Conservation (phyloP, 1,140 invertebrate species). For the Pseudachorutes palmiensis region DNA sequence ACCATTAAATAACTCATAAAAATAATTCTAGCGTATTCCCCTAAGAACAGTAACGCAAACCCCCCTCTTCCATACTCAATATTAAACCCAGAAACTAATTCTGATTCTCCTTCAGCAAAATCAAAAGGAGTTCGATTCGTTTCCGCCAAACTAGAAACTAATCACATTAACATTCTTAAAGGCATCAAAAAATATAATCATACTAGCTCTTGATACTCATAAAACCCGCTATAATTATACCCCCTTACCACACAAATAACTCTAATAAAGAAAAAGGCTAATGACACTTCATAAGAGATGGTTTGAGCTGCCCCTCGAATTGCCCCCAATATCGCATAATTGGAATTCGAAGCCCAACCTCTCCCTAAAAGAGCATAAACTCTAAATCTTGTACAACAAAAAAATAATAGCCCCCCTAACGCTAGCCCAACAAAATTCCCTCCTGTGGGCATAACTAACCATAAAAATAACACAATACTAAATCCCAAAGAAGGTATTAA, state of each 20-base stretch:
- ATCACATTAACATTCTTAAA: slow-evolving; percentile 49
- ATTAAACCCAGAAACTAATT: slow-evolving; percentile 69
- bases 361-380: slow-evolving; percentile 51
- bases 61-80: slow-evolving; percentile 56
- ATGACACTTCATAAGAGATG: slow-evolving; percentile 60
- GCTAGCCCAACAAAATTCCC: slow-evolving; percentile 44
- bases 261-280: slow-evolving; percentile 50
- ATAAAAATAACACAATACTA: slow-evolving; percentile 49
- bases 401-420: slow-evolving; percentile 49
- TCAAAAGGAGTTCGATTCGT: slow-evolving; percentile 67
- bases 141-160: slow-evolving; percentile 55
- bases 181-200: slow-evolving; percentile 49
- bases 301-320: slow-evolving; percentile 56
- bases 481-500: slow-evolving; percentile 51
- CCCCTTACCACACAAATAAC: slow-evolving; percentile 42
- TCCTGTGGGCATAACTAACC: slow-evolving; percentile 47
- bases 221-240: slow-evolving; percentile 43
- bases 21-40: slow-evolving; percentile 60
- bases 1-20: slow-evolving; percentile 53
- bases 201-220: slow-evolving; percentile 43
- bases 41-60: slow-evolving; percentile 66
- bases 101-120: slow-evolving; percentile 64
- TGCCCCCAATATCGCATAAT: slow-evolving; percentile 55
- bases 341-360: slow-evolving; percentile 59
- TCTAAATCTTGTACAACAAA: slow-evolving; percentile 48